Base-by-base conservation (phyloP, 2,888 invertebrate genomes). In the Drepana falcataria region DNA sequence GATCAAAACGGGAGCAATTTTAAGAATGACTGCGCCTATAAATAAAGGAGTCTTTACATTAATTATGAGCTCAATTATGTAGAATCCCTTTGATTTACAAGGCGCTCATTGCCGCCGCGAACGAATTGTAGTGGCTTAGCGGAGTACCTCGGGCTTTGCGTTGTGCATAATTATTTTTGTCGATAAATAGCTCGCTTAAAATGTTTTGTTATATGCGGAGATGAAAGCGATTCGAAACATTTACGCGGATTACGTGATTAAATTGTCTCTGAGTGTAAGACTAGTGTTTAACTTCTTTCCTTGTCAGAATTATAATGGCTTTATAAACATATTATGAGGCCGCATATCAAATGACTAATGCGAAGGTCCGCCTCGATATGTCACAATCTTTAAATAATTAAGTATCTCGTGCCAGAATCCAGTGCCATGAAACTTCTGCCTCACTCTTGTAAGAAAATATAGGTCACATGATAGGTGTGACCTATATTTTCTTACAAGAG, bases 21-120 rank as follows among this genome's bases (percentile, higher is more conserved):
- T 87, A 87, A 90, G 87, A 87, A 86, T 86, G 84, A 86, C 81
- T 82, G 75, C 75, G 79, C 75, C 87, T 87, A 89, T 89, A 89
- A 89, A 89, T 89, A 87, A 89, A 79, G 76, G 73, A 82, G 85
- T 80, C 83, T 85, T 87, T 87, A 87, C 88, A 89, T 90, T 89
- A 89, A 90, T 90, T 90, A 89, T 89, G 82, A 85, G 87, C 88
- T 89, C 89, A 89, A 90, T 91, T 87, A 87, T 85, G 83, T 87
- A 82, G 87, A 88, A 87, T 90, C 89, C 88, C 89, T 89, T 91
- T 91, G 90, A 91, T 91, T 90, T 90, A 91, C 87, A 88, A 85
- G 86, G 81, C 83, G 83, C 87, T 85, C 85, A 81, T 81, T 83
- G 87, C 86, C 81, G 83, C 89, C 88, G 83, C 88, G 81, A 87